These are phyloP conservation scores for Cephalopachus bancanus DNA, from an alignment of 2,797 vertebrate species.

Conservation along the genomic window DNA sequence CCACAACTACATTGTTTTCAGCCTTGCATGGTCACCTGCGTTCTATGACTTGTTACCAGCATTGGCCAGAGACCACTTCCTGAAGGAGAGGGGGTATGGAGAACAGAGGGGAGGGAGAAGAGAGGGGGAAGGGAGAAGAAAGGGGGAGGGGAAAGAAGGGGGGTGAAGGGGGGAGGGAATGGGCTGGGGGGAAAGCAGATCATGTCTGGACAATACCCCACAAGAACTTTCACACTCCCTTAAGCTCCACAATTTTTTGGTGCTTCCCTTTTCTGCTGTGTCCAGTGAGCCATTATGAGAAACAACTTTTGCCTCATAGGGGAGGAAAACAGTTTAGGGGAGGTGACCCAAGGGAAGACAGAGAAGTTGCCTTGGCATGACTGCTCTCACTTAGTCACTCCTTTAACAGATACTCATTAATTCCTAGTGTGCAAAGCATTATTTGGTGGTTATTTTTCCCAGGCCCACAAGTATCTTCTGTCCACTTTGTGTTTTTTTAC, in stretches of 20 bases:
- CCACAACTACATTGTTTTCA: too few species aligned
- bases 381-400: neutral
- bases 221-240: neutral
- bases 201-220: too few species aligned
- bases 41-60: too few species aligned
- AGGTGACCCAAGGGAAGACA: neutral
- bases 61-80: too few species aligned
- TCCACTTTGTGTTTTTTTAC: conserved; percentile 24
- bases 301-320: conserved; percentile 5
- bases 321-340: neutral
- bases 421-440: conserved; percentile 23
- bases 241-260: neutral
- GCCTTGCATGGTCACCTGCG: too few species aligned
- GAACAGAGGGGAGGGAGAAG: too few species aligned
- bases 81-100: too few species aligned
- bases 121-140: too few species aligned
- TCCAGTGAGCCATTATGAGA: neutral
- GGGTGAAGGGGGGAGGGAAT: too few species aligned
- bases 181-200: too few species aligned
- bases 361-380: conserved; percentile 19
- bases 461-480: neutral
- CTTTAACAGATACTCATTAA: conserved; percentile 26
- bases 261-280: neutral
- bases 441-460: conserved; percentile 13
- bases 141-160: too few species aligned